phyloP scores from a whole-genome alignment of 2,888 invertebrate species.

The Idaea aversata region DNA sequence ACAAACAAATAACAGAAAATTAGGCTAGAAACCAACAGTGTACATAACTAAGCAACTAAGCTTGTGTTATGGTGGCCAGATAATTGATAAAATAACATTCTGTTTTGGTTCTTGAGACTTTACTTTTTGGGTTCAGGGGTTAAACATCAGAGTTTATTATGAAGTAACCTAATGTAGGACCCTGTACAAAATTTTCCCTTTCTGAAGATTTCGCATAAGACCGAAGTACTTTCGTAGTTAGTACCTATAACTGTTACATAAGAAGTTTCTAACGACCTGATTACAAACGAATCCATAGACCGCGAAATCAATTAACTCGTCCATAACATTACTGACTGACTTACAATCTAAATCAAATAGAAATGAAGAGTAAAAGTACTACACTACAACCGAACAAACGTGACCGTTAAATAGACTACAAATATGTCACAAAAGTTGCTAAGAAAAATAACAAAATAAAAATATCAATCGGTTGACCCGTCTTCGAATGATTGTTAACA shows the following conservation, averaged over 20 bases:
- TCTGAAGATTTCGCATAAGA: constrained; percentile 9
- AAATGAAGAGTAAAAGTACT: background rate
- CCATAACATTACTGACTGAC: constrained; percentile 4
- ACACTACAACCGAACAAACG: background rate
- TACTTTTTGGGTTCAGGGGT: too few species aligned
- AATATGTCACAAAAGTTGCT: background rate
- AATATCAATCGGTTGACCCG: too few species aligned
- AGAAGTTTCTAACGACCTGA: background rate
- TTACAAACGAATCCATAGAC: constrained; percentile 26
- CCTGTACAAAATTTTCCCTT: constrained; percentile 19
- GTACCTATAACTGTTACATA: background rate
- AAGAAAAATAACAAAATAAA: too few species aligned
- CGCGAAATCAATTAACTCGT: constrained; percentile 37
- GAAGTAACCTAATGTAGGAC: too few species aligned
- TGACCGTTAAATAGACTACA: background rate
- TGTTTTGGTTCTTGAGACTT: too few species aligned
- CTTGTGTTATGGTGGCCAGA: too few species aligned
- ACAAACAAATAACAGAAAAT: too few species aligned
- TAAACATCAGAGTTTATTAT: too few species aligned
- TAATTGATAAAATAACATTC: too few species aligned
- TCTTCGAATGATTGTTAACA: too few species aligned
- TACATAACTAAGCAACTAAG: too few species aligned
- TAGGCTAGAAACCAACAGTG: too few species aligned
- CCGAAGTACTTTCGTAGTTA: background rate
- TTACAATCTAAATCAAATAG: background rate